Percentiles rank a stretch among this genome's conserved stretches.
phyloP scores from a whole-genome alignment of 2,113 vertebrate species.

The Megaceryle torquata region DNA sequence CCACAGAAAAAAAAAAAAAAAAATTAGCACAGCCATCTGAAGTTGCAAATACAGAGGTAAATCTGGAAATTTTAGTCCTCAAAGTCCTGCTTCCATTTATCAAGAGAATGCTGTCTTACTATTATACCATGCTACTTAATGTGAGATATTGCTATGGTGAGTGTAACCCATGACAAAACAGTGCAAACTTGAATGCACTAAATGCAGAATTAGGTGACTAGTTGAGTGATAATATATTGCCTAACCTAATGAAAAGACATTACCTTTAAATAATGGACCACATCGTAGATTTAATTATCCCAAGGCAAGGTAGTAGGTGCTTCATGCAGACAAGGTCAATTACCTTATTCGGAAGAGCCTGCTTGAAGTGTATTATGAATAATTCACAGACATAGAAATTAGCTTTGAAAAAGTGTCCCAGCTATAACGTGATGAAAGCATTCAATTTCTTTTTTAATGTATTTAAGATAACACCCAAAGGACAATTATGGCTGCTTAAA shows the following conservation, averaged over 20 bases:
- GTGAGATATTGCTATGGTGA: background rate
- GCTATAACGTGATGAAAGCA: slow-evolving; percentile 68
- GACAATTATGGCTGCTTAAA: slow-evolving; percentile 61
- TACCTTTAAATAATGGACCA: slow-evolving; percentile 71
- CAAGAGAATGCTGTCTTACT: background rate
- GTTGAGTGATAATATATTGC: slow-evolving; percentile 67
- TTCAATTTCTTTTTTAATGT: slow-evolving; percentile 68
- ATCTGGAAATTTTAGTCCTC: background rate
- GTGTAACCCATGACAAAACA: slow-evolving; percentile 29
- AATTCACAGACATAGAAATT: slow-evolving; percentile 71
- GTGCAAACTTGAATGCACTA: slow-evolving; percentile 9
- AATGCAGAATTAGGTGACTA: slow-evolving; percentile 51
- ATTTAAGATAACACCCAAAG: slow-evolving; percentile 69
- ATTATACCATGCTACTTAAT: background rate
- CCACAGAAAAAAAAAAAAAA: background rate
- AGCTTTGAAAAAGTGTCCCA: slow-evolving; percentile 65
- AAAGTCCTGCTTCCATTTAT: background rate
- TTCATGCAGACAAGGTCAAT: slow-evolving; percentile 74
- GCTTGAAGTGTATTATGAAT: slow-evolving; percentile 74
- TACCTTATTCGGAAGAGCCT: slow-evolving; percentile 67
- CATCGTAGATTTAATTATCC: slow-evolving; percentile 74
- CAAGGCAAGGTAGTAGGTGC: slow-evolving; percentile 58
- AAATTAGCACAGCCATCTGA: background rate
- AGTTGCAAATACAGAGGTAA: background rate
- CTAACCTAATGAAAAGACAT: slow-evolving; percentile 72